phyloP scores from a whole-genome alignment of 2,113 vertebrate genomes.

The Corythaixoides concolor region DNA sequence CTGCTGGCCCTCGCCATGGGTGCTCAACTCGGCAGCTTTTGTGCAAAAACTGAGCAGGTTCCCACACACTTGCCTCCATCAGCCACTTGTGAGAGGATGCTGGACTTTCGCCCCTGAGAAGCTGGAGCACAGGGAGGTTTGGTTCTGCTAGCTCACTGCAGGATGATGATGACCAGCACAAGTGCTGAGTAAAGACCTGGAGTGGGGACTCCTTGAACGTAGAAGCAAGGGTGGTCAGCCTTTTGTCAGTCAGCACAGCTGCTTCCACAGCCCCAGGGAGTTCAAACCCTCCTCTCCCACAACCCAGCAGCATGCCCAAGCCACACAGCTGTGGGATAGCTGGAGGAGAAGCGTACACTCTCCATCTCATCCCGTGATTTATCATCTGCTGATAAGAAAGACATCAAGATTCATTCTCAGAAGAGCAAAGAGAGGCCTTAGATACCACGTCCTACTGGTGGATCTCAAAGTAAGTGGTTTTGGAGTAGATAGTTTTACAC shows the following conservation, averaged over 20 bases:
- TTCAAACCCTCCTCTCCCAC: neutral
- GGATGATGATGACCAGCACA: neutral
- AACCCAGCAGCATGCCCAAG: neutral
- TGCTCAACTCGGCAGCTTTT: neutral
- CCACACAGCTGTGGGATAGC: neutral
- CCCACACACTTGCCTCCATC: neutral
- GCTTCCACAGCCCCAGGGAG: neutral
- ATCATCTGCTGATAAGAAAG: neutral
- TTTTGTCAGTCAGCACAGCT: neutral
- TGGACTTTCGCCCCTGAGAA: neutral
- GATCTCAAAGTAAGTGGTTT: neutral
- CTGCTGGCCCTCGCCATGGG: neutral
- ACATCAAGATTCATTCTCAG: neutral
- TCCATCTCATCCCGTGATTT: neutral
- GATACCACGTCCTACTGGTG: neutral
- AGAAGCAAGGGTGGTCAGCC: neutral
- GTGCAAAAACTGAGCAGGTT: neutral
- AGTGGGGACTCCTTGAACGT: neutral
- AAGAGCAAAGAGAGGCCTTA: neutral
- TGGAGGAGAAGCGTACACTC: neutral
- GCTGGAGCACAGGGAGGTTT: neutral
- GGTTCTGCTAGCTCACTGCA: neutral
- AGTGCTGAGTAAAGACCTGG: neutral
- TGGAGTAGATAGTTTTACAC: neutral
- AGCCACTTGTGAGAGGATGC: neutral